These are phyloP conservation scores for Cephus pulcher DNA, from an alignment of 2,888 invertebrate species.

Conservation along the genomic window DNA sequence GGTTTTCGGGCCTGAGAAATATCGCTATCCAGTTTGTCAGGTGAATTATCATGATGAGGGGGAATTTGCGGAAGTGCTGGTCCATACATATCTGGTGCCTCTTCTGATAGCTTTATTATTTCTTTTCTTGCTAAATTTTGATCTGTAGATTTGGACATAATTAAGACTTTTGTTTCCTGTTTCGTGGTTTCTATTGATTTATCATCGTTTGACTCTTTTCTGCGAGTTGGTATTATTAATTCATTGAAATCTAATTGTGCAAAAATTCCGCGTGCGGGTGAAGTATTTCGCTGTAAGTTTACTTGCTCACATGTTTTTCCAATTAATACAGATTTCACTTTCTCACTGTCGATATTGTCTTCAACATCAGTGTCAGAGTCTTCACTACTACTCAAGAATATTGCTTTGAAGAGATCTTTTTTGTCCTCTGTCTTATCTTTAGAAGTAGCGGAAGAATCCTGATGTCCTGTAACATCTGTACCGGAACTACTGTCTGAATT, in stretches of 20 bases:
- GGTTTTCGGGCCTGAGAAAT: constrained; percentile 29
- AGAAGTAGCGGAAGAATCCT: not conserved
- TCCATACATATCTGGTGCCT: constrained; percentile 68
- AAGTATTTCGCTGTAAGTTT: constrained; percentile 74
- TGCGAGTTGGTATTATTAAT: constrained; percentile 52
- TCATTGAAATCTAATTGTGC: constrained; percentile 75
- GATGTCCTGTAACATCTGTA: not conserved
- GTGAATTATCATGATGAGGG: constrained; percentile 26
- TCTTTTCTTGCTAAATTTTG: not conserved
- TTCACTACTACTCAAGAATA: constrained; percentile 86
- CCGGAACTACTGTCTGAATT: not conserved
- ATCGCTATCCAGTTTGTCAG: not conserved
- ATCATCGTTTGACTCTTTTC: not conserved
- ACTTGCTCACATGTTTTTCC: constrained; percentile 65
- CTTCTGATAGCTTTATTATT: constrained; percentile 1
- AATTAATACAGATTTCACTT: constrained; percentile 52
- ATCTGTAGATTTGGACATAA: not conserved
- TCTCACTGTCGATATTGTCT: constrained; percentile 49
- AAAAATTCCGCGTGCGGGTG: constrained; percentile 80
- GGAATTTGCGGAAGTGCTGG: constrained; percentile 71
- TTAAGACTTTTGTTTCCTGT: not conserved
- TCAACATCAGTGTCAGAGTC: constrained; percentile 69
- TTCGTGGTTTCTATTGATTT: not conserved
- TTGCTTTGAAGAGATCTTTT: constrained; percentile 87
- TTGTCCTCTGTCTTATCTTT: constrained; percentile 68